Evolutionary conservation across 2,888 invertebrate genomes (phyloP), one percentile per base, ranked within the genome.

Genomic region (Mimachlamys varia): DNA sequence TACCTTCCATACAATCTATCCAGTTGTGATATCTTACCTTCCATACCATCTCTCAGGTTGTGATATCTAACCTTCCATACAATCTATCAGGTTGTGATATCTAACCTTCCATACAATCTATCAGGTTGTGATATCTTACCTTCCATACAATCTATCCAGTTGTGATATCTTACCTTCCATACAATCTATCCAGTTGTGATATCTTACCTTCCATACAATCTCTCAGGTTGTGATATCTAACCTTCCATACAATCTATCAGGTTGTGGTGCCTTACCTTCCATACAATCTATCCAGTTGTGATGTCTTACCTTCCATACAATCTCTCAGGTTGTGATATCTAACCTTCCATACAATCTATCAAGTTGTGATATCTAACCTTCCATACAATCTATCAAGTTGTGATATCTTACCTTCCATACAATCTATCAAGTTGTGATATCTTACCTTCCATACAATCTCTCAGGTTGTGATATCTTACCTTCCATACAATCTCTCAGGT

Each of bases 231-330:
- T n/a, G n/a, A n/a, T n/a, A n/a, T 53, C 89, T 92, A 92, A 96
- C 96, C 97, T 92, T 98, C 98, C 92, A 98, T 97, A 58, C 99
- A 96, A 95, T 99, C 99, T 88, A 98, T 96, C 0, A 99, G 95
- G 95, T 98, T 53, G n/a, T n/a, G n/a, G n/a, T n/a, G n/a, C n/a
- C 89, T 92, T 92, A 96, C 96, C 97, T 92, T 98, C 98, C 92
- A 98, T 97, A 58, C 99, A 96, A 95, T 99, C 99, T 88, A 98
- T 96, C 0, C 99, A 95, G 95, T 97, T 97, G 0, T 99, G 99
- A 49, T 97, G 97, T 92, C 97, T 97, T 92, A 97, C 97, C 44
- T 97, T 97, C n/a, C n/a, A n/a, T n/a, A n/a, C n/a, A n/a, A n/a
- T n/a, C n/a, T n/a, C n/a, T n/a, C n/a, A n/a, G n/a, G n/a, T n/a